These are phyloP conservation scores for Epinephelus fuscoguttatus DNA, from an alignment of 2,113 vertebrate species.

Conservation along the genomic window DNA sequence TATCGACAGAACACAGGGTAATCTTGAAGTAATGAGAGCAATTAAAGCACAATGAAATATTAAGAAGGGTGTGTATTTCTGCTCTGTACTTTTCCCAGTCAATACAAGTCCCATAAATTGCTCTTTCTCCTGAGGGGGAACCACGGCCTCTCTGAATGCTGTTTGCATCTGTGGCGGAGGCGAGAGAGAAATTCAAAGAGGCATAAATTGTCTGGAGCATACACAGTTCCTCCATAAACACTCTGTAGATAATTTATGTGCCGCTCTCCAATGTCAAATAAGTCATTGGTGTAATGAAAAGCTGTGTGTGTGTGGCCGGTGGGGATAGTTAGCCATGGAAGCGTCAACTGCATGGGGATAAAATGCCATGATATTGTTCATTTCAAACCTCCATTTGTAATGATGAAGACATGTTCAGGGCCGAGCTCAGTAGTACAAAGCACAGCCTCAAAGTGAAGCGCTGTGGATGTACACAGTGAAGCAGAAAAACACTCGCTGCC, in stretches of 20 bases:
- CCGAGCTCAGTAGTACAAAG: background rate
- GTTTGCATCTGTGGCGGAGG: conserved; percentile 7
- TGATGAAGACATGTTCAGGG: conserved; percentile 7
- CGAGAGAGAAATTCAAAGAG: conserved; percentile 35
- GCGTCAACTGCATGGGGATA: background rate
- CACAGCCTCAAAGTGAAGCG: background rate
- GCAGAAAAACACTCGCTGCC: background rate
- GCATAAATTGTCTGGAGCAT: conserved; percentile 19
- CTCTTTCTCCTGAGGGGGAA: conserved; percentile 1
- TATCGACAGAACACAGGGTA: conserved; percentile 41
- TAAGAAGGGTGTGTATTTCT: conserved; percentile 58
- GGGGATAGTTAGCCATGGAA: conserved; percentile 12
- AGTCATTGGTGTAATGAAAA: conserved; percentile 49
- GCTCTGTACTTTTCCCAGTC: conserved; percentile 21
- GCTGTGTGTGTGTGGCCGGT: conserved; percentile 17
- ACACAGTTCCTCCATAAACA: conserved; percentile 28
- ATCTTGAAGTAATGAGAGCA: conserved; percentile 62
- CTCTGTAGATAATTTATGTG: conserved; percentile 17
- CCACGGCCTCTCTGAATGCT: background rate
- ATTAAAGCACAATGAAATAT: conserved; percentile 67
- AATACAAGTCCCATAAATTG: conserved; percentile 23
- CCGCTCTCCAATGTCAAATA: conserved; percentile 37
- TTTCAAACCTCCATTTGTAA: background rate
- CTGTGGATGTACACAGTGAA: background rate
- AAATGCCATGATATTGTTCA: conserved; percentile 11